A percentile compares a stretch with the other conserved stretches of the same genome.
phyloP scores from a whole-genome alignment of 2,797 vertebrate genomes.

The Onychomys leucogaster region DNA sequence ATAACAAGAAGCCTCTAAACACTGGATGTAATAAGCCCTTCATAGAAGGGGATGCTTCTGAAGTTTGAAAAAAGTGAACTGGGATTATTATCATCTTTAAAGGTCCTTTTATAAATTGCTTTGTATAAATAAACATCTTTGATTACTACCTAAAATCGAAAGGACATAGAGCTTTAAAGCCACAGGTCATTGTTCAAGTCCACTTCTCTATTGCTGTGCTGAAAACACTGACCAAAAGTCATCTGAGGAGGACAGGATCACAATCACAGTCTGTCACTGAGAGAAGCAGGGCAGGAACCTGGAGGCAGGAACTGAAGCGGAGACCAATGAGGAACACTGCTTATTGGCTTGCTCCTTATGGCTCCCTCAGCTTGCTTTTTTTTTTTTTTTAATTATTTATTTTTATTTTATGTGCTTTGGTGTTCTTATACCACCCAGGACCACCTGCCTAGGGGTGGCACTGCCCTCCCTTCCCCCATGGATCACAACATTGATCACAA shows the following conservation, averaged over 20 bases:
- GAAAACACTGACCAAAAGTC: not conserved
- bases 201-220: not conserved
- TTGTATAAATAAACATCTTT: conserved; percentile 7
- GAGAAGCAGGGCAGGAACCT: not conserved
- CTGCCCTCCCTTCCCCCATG: not conserved
- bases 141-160: conserved; percentile 20
- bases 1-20: conserved; percentile 67
- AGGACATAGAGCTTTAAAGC: not conserved
- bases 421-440: not conserved
- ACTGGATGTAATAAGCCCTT: conserved; percentile 29
- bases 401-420: too few species aligned
- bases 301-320: not conserved
- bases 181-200: not conserved
- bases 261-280: not conserved
- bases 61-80: conserved; percentile 56
- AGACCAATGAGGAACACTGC: not conserved
- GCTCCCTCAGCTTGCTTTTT: not conserved
- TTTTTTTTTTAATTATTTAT: too few species aligned
- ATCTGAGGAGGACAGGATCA: not conserved
- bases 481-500: not conserved
- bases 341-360: too few species aligned
- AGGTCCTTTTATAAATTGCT: conserved; percentile 46
- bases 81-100: conserved; percentile 42
- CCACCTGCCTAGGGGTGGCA: not conserved
- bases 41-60: conserved; percentile 52